phyloP scores from a whole-genome alignment of 2,113 vertebrate genomes.

The Raja brachyura region DNA sequence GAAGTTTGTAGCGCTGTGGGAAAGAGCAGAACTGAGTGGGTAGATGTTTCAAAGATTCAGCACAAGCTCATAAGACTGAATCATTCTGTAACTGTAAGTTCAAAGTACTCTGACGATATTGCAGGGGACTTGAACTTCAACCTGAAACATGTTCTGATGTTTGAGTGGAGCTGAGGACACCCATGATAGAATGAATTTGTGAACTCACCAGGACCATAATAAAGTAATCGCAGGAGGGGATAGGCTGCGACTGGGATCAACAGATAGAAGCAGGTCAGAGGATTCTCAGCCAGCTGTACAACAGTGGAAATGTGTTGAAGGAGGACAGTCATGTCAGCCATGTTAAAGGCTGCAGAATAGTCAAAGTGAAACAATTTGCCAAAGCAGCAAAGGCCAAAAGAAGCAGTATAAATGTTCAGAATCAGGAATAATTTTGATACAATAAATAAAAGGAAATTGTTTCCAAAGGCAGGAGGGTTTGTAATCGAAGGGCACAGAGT shows the following conservation, averaged over 20 bases:
- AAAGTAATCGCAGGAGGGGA: not conserved
- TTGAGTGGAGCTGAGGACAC: not conserved
- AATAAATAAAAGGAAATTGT: no score
- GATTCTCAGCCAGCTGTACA: not conserved
- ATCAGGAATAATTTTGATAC: no score
- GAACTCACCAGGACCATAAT: not conserved
- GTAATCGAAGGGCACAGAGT: no score
- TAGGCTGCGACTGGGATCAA: not conserved
- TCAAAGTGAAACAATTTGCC: no score
- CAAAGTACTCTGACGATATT: not conserved
- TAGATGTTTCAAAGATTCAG: not conserved
- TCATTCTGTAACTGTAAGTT: not conserved
- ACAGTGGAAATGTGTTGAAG: not conserved
- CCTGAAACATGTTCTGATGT: not conserved
- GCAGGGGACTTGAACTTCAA: not conserved
- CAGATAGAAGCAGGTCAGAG: not conserved
- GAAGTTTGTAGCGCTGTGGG: not conserved
- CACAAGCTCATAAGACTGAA: not conserved
- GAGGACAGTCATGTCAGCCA: no score
- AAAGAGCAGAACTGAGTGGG: not conserved
- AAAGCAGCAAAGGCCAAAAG: no score
- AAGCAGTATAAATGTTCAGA: no score
- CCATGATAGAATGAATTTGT: not conserved
- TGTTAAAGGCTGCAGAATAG: no score
- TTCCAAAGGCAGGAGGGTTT: no score